Percentiles rank a stretch among this genome's conserved stretches.
These are phyloP conservation scores for Pseudopodoces humilis DNA, from an alignment of 2,113 vertebrate genomes.

Conservation along the genomic window DNA sequence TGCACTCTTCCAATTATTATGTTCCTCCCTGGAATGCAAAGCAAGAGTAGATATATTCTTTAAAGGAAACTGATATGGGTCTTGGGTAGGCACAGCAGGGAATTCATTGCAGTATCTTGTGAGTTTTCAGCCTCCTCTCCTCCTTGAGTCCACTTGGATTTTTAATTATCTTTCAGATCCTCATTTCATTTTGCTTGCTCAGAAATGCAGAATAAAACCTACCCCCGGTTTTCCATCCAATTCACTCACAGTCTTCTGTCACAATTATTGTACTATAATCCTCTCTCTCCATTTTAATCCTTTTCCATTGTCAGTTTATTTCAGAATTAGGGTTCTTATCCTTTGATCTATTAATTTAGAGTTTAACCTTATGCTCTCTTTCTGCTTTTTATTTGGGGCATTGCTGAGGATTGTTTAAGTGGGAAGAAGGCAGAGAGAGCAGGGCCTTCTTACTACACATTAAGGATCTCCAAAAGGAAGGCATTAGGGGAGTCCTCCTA, in stretches of 20 bases:
- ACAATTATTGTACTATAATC: conserved; percentile 60
- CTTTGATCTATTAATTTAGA: conserved; percentile 67
- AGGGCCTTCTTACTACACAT: neutral
- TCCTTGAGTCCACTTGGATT: conserved; percentile 18
- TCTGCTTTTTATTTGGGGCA: conserved; percentile 27
- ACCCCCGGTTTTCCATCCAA: conserved; percentile 44
- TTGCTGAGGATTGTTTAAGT: conserved; percentile 4
- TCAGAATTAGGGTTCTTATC: conserved; percentile 64
- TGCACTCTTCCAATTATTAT: neutral
- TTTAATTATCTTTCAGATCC: conserved; percentile 58
- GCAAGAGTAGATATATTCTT: neutral
- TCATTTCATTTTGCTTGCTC: conserved; percentile 38
- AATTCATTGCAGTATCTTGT: neutral
- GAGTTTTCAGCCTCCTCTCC: conserved; percentile 20
- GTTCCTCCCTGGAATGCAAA: neutral
- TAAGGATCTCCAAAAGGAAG: neutral
- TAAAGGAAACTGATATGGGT: neutral
- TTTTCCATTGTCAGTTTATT: conserved; percentile 62
- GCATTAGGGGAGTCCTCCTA: neutral
- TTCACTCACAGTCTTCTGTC: conserved; percentile 31
- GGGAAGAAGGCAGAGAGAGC: neutral
- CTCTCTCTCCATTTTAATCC: conserved; percentile 60
- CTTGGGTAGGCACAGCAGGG: neutral
- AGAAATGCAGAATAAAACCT: conserved; percentile 47
- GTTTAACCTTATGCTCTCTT: conserved; percentile 60